Conservation (phyloP, 2,888 invertebrate genomes). For the Clitarchus hookeri region DNA sequence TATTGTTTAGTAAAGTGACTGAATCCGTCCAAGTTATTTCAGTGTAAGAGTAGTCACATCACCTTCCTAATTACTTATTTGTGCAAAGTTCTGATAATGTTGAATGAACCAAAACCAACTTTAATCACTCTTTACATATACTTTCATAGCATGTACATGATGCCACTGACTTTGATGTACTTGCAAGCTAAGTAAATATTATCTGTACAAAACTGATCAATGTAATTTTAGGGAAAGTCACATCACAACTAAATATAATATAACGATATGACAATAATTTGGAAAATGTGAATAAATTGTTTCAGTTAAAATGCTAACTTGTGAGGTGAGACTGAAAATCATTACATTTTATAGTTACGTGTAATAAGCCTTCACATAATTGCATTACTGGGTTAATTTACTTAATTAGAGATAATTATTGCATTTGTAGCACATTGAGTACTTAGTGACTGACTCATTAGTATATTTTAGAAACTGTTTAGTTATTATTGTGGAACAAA, state of each 20-base stretch:
- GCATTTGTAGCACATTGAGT: neutral
- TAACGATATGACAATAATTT: neutral
- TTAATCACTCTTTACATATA: neutral
- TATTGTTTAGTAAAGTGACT: too few species aligned
- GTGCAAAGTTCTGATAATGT: neutral
- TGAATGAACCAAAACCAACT: neutral
- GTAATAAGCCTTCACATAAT: neutral
- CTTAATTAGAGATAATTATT: neutral
- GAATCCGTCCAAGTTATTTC: neutral
- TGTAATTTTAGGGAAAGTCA: neutral
- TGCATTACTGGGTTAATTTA: neutral
- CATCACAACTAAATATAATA: neutral
- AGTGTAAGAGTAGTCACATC: neutral
- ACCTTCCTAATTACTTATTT: neutral
- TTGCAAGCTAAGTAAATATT: neutral
- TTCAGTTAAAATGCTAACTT: neutral
- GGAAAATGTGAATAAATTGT: neutral
- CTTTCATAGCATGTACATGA: neutral
- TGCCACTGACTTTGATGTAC: neutral
- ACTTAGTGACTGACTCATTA: neutral
- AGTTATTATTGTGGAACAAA: neutral
- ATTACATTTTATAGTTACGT: neutral
- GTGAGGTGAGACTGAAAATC: constrained; percentile 1
- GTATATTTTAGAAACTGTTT: neutral
- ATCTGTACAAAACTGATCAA: neutral